These are phyloP conservation scores for Mobula hypostoma DNA, from an alignment of 2,113 vertebrate genomes.

Conservation along the genomic window DNA sequence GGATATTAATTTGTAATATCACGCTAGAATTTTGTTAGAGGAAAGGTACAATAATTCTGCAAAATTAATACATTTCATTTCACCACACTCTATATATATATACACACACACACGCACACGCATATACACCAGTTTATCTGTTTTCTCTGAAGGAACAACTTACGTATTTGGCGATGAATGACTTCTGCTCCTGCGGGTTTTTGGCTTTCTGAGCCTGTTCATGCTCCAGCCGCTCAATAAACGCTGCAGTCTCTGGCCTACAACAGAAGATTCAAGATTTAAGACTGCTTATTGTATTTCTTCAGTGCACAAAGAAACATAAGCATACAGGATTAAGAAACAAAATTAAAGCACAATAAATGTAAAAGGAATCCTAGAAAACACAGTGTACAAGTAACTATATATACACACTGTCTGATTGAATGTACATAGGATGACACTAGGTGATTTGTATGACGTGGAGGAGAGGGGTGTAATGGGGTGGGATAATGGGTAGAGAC, in stretches of 20 bases:
- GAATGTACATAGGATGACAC: no score
- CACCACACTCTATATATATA: neutral
- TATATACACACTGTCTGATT: no score
- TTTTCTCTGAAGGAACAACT: constrained; percentile 46
- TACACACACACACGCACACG: no score
- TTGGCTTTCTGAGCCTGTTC: constrained; percentile 83
- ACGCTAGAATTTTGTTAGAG: neutral
- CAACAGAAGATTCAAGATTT: neutral
- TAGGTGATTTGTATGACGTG: no score
- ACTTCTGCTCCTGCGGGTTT: constrained; percentile 88
- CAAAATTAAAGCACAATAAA: no score
- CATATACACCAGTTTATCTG: neutral
- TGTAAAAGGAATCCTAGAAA: no score
- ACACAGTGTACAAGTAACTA: no score
- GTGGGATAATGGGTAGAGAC: no score
- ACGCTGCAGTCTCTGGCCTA: constrained; percentile 78
- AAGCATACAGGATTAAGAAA: no score
- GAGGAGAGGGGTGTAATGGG: no score
- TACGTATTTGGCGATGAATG: constrained; percentile 90
- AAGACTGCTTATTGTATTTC: no score
- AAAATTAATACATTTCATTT: neutral
- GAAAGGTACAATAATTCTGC: neutral
- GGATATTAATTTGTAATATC: neutral
- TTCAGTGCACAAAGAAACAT: no score
- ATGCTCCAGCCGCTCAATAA: constrained; percentile 72